These are phyloP conservation scores for Macroteleia sp. DNA, from an alignment of 2,888 invertebrate genomes.

Conservation along the genomic window DNA sequence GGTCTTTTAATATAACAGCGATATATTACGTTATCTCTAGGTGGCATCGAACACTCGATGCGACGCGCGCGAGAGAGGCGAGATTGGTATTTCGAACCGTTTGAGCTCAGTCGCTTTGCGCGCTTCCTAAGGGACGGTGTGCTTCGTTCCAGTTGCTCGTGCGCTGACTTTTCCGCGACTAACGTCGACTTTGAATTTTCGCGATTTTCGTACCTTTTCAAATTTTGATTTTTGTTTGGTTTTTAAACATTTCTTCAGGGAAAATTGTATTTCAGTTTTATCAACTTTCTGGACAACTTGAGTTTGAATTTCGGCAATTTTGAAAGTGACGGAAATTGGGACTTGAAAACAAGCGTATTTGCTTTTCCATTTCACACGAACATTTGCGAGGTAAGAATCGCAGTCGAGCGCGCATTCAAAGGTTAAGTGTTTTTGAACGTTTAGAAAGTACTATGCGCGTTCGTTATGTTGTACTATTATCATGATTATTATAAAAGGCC, in stretches of 20 bases:
- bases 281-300: too few species aligned
- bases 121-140: constrained; percentile 61
- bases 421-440: constrained; percentile 67
- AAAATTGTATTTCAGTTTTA: too few species aligned
- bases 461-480: constrained; percentile 46
- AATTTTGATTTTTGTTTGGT: neutral
- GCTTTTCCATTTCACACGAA: constrained; percentile 25
- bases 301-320: too few species aligned
- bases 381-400: constrained; percentile 55
- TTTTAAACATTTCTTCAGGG: too few species aligned
- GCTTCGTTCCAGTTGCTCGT: constrained; percentile 35
- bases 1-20: constrained; percentile 52
- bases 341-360: constrained; percentile 2
- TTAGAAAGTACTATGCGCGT: constrained; percentile 63
- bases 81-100: constrained; percentile 56
- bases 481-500: constrained; percentile 34
- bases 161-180: constrained; percentile 14
- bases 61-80: constrained; percentile 48
- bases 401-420: constrained; percentile 58
- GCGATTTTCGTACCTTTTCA: neutral
- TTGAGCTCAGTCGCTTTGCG: constrained; percentile 65
- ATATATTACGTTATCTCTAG: constrained; percentile 53
- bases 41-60: constrained; percentile 45
- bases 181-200: neutral
- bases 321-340: constrained; percentile 24